These are phyloP conservation scores for Ommatoiulus sabulosus DNA, from an alignment of 2,888 invertebrate genomes.

Conservation along the genomic window DNA sequence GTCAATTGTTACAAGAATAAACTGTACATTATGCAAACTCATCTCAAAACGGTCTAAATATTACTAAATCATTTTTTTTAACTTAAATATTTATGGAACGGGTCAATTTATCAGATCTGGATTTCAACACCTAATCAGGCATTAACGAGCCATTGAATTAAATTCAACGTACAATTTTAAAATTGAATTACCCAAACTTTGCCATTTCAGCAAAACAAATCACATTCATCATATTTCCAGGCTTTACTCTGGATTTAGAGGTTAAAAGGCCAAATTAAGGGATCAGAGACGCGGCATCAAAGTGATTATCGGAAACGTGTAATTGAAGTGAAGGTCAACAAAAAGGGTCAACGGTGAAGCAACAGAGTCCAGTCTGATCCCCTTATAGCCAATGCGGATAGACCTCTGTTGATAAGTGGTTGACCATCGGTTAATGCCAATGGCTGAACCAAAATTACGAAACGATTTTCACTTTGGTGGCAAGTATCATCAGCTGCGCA, in stretches of 20 bases:
- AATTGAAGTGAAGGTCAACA: slow-evolving; percentile 42
- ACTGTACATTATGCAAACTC: no score
- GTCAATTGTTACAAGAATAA: no score
- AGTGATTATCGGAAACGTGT: slow-evolving; percentile 37
- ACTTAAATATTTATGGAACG: no score
- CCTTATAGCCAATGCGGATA: background rate
- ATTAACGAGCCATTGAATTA: no score
- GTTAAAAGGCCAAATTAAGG: background rate
- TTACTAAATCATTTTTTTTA: no score
- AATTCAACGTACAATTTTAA: no score
- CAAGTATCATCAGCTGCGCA: background rate
- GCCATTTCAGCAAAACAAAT: no score
- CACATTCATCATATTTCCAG: background rate
- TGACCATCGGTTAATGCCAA: slow-evolving; percentile 8
- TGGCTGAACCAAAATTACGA: background rate
- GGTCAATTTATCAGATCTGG: no score
- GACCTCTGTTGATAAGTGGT: background rate
- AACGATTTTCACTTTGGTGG: background rate
- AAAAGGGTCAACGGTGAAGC: slow-evolving; percentile 5
- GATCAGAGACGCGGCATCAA: slow-evolving; percentile 15
- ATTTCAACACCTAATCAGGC: no score
- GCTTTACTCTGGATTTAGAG: background rate
- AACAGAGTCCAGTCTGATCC: background rate
- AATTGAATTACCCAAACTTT: no score
- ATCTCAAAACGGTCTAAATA: no score